phyloP scores from a whole-genome alignment of 2,888 invertebrate species.

The Drosophila ezoana region DNA sequence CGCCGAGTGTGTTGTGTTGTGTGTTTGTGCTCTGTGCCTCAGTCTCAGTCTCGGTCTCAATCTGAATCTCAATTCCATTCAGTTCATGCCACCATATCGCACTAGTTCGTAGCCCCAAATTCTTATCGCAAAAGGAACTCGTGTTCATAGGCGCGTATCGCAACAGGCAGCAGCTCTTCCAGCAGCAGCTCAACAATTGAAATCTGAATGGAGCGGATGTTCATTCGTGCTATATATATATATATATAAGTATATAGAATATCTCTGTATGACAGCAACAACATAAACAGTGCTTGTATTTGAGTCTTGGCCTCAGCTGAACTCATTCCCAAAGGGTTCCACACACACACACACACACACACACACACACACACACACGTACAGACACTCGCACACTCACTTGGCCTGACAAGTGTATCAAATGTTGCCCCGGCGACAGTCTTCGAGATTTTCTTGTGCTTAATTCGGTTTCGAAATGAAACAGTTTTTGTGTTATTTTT shows the following conservation, averaged over 20 bases:
- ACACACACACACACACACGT: constrained; percentile 17
- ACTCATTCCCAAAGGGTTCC: constrained; percentile 72
- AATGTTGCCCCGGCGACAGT: constrained; percentile 55
- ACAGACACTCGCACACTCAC: constrained; percentile 3
- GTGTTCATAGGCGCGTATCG: constrained; percentile 68
- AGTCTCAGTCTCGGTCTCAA: constrained; percentile 1
- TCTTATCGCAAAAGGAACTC: constrained; percentile 83
- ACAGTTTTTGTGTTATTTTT: constrained; percentile 15
- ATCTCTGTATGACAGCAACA: constrained; percentile 29
- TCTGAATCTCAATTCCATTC: constrained; percentile 21
- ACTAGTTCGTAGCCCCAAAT: constrained; percentile 81
- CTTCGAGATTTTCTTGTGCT: constrained; percentile 31
- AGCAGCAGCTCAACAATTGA: constrained; percentile 46
- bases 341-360: constrained; percentile 18
- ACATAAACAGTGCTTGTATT: constrained; percentile 10
- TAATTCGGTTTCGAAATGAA: constrained; percentile 35
- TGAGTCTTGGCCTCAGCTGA: constrained; percentile 75
- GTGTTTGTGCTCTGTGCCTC: neutral
- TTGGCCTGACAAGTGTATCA: constrained; percentile 44
- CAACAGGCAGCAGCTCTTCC: constrained; percentile 31
- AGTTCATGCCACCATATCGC: constrained; percentile 43
- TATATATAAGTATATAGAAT: constrained; percentile 20
- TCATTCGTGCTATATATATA: constrained; percentile 46
- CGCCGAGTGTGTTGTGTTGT: neutral
- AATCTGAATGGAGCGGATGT: constrained; percentile 80